Evolutionary conservation across 2,113 vertebrate genomes (phyloP).

Genomic region (Campylomormyrus tamandua): DNA sequence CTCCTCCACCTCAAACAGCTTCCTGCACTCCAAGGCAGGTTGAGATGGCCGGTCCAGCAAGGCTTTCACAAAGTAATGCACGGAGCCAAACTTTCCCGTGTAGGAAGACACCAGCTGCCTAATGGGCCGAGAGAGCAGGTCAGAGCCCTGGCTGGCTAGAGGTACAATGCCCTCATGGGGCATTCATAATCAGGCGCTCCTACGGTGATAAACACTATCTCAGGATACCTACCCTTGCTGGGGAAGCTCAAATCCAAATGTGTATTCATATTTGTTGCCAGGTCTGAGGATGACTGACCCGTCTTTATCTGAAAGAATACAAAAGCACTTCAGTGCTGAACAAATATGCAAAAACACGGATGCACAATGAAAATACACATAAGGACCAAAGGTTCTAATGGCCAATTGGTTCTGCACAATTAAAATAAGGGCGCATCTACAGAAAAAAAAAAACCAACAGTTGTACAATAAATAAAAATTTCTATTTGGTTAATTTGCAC

Average conservation of each 20-base stretch:
- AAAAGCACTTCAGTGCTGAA: neutral
- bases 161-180: neutral
- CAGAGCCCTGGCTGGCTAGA: neutral
- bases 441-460: neutral
- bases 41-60: conserved; percentile 59
- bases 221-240: conserved; percentile 56
- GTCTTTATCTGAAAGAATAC: conserved; percentile 49
- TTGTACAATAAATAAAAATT: neutral
- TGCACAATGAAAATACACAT: neutral
- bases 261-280: conserved; percentile 70
- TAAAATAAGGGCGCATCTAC: neutral
- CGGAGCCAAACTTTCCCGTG: conserved; percentile 72
- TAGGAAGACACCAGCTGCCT: conserved; percentile 75
- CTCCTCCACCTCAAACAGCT: conserved; percentile 72
- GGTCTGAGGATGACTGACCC: conserved; percentile 68
- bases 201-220: neutral
- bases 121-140: neutral
- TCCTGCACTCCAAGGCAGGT: conserved; percentile 56
- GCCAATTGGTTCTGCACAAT: neutral
- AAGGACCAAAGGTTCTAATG: neutral
- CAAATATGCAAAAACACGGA: neutral
- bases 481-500: neutral
- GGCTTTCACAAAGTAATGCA: conserved; percentile 74
- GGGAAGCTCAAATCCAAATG: conserved; percentile 73
- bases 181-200: neutral